Evolutionary conservation across 2,113 vertebrate species (phyloP).

Genomic region (Cyphomyrus plagiostoma): DNA sequence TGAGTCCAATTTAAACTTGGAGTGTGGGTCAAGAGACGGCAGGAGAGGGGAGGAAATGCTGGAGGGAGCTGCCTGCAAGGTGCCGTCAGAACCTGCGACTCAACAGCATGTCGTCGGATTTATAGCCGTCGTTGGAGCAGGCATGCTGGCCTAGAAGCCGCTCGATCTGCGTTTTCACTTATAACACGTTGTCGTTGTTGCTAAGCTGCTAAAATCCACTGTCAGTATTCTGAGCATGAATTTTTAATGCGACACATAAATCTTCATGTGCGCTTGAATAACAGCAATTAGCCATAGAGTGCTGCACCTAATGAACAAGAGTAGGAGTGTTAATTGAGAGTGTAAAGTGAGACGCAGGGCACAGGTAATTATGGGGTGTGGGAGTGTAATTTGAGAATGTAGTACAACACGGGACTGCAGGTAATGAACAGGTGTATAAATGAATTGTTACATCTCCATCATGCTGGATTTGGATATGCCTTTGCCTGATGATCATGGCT

Average conservation of each 20-base stretch:
- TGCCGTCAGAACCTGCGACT: background rate
- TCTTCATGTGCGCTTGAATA: conserved; percentile 13
- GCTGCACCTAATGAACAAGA: conserved; percentile 7
- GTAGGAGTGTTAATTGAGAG: conserved; percentile 17
- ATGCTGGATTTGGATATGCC: background rate
- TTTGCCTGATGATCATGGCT: background rate
- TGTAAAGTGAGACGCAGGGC: background rate
- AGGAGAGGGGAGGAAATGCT: background rate
- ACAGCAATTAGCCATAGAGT: background rate
- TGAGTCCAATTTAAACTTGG: conserved; percentile 28
- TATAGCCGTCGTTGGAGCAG: background rate
- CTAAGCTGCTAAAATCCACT: background rate
- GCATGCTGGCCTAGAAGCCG: background rate
- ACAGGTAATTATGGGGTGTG: conserved; percentile 1
- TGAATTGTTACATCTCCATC: background rate
- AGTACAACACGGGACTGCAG: background rate
- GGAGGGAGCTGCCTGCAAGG: background rate
- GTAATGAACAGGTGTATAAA: conserved; percentile 5
- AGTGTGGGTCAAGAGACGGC: background rate
- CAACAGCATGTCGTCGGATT: background rate
- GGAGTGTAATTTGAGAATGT: conserved; percentile 12
- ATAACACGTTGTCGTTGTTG: background rate
- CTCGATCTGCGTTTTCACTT: background rate
- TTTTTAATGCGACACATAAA: conserved; percentile 7
- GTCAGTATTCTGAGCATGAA: background rate